A percentile compares a stretch with the other conserved stretches of the same genome.
phyloP scores from a whole-genome alignment of 1,140 invertebrate genomes.

The Caenorhabditis remanei region DNA sequence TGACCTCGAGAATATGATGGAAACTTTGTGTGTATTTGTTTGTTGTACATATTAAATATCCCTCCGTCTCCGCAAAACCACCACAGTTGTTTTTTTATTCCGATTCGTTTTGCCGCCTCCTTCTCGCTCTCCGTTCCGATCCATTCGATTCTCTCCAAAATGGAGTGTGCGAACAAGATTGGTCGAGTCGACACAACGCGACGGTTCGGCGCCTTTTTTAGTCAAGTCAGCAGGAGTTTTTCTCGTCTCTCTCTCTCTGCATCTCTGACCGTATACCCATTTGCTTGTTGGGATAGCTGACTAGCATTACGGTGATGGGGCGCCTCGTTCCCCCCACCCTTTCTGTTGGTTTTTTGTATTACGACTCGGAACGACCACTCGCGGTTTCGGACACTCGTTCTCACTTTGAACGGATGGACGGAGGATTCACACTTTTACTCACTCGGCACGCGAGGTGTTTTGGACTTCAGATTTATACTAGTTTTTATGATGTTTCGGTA shows the following conservation, averaged over 20 bases:
- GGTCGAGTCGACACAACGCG: neutral
- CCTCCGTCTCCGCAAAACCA: neutral
- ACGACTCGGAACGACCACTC: conserved; percentile 7
- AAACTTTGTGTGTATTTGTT: neutral
- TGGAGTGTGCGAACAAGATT: conserved; percentile 49
- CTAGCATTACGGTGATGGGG: conserved; percentile 6
- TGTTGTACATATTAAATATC: neutral
- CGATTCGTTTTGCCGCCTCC: neutral
- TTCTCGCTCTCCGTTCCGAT: neutral
- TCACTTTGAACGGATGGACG: neutral
- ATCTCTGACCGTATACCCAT: conserved; percentile 6
- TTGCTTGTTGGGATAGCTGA: neutral
- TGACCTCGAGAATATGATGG: conserved; percentile 22
- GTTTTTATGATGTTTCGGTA: no score
- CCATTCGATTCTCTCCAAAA: conserved; percentile 12
- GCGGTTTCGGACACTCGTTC: neutral
- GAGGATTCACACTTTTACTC: conserved; percentile 7
- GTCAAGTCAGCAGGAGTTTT: neutral
- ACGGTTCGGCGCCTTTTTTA: conserved; percentile 40
- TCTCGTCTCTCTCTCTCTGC: neutral
- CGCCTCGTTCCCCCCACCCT: neutral
- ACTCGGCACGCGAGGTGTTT: neutral
- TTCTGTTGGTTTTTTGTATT: conserved; percentile 53
- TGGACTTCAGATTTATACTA: neutral
- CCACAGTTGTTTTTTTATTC: neutral